A percentile compares a stretch with the other conserved stretches of the same genome.
Evolutionary conservation across 1,140 invertebrate species (phyloP).

Genomic region (Heliconius hewitsoni): DNA sequence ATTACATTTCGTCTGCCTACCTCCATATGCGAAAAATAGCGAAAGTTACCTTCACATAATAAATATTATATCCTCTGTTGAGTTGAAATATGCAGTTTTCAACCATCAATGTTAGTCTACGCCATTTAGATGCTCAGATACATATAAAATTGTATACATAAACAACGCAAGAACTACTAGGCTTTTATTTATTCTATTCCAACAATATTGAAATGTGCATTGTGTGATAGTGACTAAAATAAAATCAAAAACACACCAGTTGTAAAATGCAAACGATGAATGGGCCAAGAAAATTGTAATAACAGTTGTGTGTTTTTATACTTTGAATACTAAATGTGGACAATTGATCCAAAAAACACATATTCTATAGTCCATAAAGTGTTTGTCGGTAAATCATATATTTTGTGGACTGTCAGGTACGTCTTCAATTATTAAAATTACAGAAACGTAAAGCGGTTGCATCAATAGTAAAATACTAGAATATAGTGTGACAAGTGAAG

Average conservation of each 20-base stretch:
- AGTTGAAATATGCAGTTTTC: neutral
- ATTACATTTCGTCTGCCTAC: too few species aligned
- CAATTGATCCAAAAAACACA: conserved; percentile 43
- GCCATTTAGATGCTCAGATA: neutral
- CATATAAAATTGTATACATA: conserved; percentile 9
- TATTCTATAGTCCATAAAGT: conserved; percentile 45
- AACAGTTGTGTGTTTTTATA: conserved; percentile 20
- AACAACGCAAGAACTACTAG: neutral
- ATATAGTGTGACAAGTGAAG: conserved; percentile 68
- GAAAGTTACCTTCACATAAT: neutral
- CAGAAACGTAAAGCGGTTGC: conserved; percentile 64
- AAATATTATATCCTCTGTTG: neutral
- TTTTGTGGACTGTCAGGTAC: conserved; percentile 60
- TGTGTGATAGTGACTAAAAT: neutral
- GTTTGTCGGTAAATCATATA: conserved; percentile 52
- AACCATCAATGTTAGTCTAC: neutral
- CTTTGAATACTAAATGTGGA: conserved; percentile 26
- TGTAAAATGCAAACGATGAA: conserved; percentile 4
- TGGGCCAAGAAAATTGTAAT: neutral
- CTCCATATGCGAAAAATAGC: too few species aligned
- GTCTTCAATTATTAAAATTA: conserved; percentile 75
- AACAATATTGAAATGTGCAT: conserved; percentile 4
- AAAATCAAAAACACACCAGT: neutral
- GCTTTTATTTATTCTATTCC: conserved; percentile 1
- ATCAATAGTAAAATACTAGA: conserved; percentile 75